phyloP scores from a whole-genome alignment of 2,797 vertebrate species.

The Loris lydekkerianus region DNA sequence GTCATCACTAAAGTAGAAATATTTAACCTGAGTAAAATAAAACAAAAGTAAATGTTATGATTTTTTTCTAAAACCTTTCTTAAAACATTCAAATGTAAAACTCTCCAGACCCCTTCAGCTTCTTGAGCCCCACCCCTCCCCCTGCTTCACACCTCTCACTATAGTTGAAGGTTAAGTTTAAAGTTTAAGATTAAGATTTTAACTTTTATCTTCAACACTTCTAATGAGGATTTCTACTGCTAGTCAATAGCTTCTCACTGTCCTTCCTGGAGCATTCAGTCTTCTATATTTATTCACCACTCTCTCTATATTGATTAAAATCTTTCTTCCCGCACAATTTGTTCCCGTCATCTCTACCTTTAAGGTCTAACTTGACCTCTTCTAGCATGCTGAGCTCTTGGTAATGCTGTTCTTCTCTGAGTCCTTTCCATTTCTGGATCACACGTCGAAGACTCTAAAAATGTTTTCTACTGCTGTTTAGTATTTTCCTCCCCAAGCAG shows the following conservation, averaged over 20 bases:
- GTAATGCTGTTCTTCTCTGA: not conserved
- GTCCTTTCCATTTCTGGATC: constrained; percentile 17
- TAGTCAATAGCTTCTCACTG: not conserved
- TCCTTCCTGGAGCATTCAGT: not conserved
- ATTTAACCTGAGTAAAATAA: not conserved
- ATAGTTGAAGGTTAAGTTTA: not conserved
- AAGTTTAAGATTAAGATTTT: not conserved
- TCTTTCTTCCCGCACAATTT: not conserved
- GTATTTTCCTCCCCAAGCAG: not conserved
- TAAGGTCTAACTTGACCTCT: not conserved
- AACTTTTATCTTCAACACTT: not conserved
- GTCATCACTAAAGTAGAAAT: not conserved
- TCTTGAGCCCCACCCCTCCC: not conserved
- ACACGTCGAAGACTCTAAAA: not conserved
- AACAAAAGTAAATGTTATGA: not conserved
- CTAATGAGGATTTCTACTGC: not conserved
- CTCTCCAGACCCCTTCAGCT: not conserved
- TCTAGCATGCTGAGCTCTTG: not conserved
- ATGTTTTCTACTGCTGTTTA: constrained; percentile 13
- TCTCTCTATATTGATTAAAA: not conserved
- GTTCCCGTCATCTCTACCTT: not conserved
- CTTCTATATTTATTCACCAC: not conserved
- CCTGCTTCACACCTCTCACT: not conserved
- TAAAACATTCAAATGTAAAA: constrained; percentile 36
- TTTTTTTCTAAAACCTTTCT: not conserved